Percentiles rank a stretch among this genome's conserved stretches.
Conservation (phyloP, 2,113 vertebrate genomes). For the Dicentrarchus labrax region DNA sequence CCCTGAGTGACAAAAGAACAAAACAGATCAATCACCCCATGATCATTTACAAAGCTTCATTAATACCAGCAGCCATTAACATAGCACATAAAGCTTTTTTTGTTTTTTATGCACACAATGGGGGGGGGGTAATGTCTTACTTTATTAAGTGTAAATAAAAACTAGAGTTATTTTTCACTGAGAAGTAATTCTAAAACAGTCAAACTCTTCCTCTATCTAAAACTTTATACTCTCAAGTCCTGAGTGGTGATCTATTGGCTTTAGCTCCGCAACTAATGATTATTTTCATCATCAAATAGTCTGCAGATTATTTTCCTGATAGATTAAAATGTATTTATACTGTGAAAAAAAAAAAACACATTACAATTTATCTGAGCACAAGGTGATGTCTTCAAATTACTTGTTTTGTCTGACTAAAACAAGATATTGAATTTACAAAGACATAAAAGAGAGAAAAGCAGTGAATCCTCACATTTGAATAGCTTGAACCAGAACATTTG, state of each 20-base stretch:
- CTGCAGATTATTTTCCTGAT: not conserved
- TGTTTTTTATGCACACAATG: too few species aligned
- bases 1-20: constrained; percentile 80
- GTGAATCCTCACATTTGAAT: too few species aligned
- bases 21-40: not conserved
- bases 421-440: too few species aligned
- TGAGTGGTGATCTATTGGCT: not conserved
- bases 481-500: not conserved
- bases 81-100: not conserved
- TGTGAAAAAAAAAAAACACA: not conserved
- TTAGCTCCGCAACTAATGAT: not conserved
- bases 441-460: too few species aligned
- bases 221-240: not conserved
- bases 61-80: not conserved
- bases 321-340: too few species aligned
- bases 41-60: not conserved
- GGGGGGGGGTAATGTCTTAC: too few species aligned
- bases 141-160: not conserved
- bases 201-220: too few species aligned
- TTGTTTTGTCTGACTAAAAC: too few species aligned
- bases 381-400: too few species aligned
- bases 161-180: too few species aligned
- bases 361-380: not conserved
- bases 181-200: too few species aligned
- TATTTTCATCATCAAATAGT: not conserved